Evolutionary conservation across 2,113 vertebrate genomes (phyloP).

Genomic region (Chroicocephalus ridibundus): DNA sequence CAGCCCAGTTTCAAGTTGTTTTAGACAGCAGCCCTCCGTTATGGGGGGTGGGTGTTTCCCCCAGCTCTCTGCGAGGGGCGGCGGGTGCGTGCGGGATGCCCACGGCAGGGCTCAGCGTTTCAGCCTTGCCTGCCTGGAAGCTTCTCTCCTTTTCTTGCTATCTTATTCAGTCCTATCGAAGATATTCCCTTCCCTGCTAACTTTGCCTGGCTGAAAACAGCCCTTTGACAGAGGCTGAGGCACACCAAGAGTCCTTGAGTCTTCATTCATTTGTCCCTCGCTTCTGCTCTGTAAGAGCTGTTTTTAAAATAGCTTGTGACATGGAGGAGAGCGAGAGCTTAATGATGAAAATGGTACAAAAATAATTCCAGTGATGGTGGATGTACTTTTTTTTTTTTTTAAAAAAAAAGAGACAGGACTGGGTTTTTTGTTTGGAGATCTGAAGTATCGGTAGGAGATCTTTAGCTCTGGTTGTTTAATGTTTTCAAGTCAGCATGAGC

Average conservation of each 20-base stretch:
- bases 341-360: constrained; percentile 12
- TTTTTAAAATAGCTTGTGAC: constrained; percentile 42
- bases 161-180: neutral
- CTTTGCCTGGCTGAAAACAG: neutral
- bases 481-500: neutral
- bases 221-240: neutral
- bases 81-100: rapidly evolving
- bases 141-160: neutral
- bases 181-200: neutral
- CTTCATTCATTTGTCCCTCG: neutral
- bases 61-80: neutral
- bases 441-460: neutral
- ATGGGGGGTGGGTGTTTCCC: neutral
- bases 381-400: neutral
- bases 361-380: neutral
- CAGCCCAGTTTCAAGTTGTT: neutral
- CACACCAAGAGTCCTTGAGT: neutral
- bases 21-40: neutral
- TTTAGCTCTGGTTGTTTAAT: neutral
- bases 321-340: neutral
- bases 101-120: neutral
- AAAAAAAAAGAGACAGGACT: neutral
- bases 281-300: neutral
- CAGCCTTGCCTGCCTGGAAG: neutral
- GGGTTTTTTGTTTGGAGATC: neutral